Evolutionary conservation across 2,888 invertebrate species (phyloP).

Genomic region (Anodontia alba): DNA sequence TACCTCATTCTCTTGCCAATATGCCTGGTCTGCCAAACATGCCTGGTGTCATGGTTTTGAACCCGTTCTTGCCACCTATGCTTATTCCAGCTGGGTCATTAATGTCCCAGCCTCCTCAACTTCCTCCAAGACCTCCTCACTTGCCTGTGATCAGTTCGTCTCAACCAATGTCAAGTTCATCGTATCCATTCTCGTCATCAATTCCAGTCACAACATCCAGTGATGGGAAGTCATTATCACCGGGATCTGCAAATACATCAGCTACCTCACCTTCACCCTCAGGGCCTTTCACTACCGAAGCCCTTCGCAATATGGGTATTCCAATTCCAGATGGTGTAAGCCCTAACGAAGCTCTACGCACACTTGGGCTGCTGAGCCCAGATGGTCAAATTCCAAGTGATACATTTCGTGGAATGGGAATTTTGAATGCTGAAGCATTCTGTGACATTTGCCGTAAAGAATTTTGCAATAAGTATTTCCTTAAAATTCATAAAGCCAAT

Average conservation of each 20-base stretch:
- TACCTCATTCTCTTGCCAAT: conserved; percentile 79
- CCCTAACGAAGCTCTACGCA: conserved; percentile 57
- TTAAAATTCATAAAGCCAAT: conserved; percentile 84
- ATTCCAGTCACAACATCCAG: conserved; percentile 43
- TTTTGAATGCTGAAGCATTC: conserved; percentile 90
- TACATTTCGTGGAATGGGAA: conserved; percentile 68
- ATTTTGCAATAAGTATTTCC: conserved; percentile 83
- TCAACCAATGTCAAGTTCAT: conserved; percentile 63
- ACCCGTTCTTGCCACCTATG: conserved; percentile 84
- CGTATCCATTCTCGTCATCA: conserved; percentile 33
- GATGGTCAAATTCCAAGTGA: conserved; percentile 64
- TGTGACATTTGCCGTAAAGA: conserved; percentile 93
- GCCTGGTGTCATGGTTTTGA: conserved; percentile 83
- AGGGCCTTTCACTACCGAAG: conserved; percentile 48
- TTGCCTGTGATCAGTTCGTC: conserved; percentile 74
- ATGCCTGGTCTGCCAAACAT: conserved; percentile 76
- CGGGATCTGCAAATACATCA: conserved; percentile 51
- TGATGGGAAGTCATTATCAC: conserved; percentile 54
- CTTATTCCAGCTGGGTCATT: conserved; percentile 78
- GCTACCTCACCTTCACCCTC: conserved; percentile 64
- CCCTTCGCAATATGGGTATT: conserved; percentile 59
- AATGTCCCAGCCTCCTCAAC: conserved; percentile 71
- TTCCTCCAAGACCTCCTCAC: conserved; percentile 72
- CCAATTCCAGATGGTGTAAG: conserved; percentile 61
- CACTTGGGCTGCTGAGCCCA: conserved; percentile 55